phyloP scores from a whole-genome alignment of 2,113 vertebrate species.

The Catharus fuscescens region DNA sequence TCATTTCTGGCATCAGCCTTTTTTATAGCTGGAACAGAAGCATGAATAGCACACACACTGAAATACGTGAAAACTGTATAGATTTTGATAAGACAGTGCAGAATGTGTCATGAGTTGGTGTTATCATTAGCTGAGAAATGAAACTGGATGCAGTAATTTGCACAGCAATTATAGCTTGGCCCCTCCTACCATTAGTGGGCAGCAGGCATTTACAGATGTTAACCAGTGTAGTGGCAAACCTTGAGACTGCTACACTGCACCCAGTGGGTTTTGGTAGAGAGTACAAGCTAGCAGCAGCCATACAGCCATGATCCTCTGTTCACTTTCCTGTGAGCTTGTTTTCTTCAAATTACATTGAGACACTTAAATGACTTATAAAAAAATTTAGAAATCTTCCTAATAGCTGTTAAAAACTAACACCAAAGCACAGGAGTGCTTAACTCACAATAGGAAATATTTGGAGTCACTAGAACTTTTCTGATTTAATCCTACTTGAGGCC shows the following conservation, averaged over 20 bases:
- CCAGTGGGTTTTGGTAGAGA: neutral
- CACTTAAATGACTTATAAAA: neutral
- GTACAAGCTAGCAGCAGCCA: neutral
- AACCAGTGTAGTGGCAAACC: neutral
- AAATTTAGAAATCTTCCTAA: neutral
- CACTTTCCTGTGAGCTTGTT: neutral
- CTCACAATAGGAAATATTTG: neutral
- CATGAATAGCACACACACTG: neutral
- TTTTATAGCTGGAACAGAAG: neutral
- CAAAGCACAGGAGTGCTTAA: neutral
- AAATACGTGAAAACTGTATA: neutral
- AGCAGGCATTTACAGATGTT: neutral
- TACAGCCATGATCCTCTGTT: neutral
- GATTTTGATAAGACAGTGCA: neutral
- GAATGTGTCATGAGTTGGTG: neutral
- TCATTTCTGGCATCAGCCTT: neutral
- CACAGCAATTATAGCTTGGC: neutral
- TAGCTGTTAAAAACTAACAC: neutral
- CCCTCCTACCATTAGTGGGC: neutral
- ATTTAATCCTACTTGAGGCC: neutral
- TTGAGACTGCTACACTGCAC: neutral
- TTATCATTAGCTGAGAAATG: neutral
- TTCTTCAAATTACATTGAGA: neutral
- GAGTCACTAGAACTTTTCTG: neutral
- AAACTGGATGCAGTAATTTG: neutral